Evolutionary conservation across 2,888 invertebrate genomes (phyloP).

Genomic region (Drosophila mayaguana): DNA sequence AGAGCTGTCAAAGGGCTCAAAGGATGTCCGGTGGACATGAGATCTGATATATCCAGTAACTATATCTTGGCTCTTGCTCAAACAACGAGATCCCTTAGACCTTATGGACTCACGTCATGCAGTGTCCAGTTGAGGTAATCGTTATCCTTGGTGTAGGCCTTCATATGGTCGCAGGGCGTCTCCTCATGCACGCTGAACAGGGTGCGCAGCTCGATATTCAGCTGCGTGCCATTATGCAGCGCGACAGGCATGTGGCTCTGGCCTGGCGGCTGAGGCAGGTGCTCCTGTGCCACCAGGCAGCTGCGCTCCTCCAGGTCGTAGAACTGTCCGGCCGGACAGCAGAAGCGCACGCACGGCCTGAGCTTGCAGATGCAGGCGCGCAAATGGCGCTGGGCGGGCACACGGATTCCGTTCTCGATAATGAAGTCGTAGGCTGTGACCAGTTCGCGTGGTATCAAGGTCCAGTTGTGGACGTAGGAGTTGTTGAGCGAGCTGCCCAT

Average conservation of each 20-base stretch:
- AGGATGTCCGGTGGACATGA: no score
- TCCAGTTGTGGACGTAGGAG: conserved; percentile 79
- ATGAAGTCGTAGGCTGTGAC: conserved; percentile 80
- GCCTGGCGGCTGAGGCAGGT: conserved; percentile 7
- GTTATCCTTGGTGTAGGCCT: conserved; percentile 50
- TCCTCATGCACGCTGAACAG: conserved; percentile 68
- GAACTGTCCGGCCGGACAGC: conserved; percentile 73
- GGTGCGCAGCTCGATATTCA: conserved; percentile 33
- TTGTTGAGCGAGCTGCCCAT: conserved; percentile 43
- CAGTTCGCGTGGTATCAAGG: conserved; percentile 74
- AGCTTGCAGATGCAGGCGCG: conserved; percentile 83
- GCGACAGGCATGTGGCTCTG: conserved; percentile 52
- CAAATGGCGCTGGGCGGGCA: conserved; percentile 69
- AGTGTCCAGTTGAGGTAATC: conserved; percentile 61
- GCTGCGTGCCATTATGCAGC: conserved; percentile 56
- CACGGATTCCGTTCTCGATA: conserved; percentile 71
- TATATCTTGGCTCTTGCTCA: no score
- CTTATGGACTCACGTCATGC: conserved; percentile 48
- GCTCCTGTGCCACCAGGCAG: conserved; percentile 32
- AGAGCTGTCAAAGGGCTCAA: no score
- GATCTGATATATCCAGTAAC: no score
- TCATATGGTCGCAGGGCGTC: conserved; percentile 77
- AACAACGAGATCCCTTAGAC: no score
- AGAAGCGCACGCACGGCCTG: conserved; percentile 83
- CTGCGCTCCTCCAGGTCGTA: conserved; percentile 58